phyloP scores from a whole-genome alignment of 2,113 vertebrate genomes.

The Maccullochella peelii region DNA sequence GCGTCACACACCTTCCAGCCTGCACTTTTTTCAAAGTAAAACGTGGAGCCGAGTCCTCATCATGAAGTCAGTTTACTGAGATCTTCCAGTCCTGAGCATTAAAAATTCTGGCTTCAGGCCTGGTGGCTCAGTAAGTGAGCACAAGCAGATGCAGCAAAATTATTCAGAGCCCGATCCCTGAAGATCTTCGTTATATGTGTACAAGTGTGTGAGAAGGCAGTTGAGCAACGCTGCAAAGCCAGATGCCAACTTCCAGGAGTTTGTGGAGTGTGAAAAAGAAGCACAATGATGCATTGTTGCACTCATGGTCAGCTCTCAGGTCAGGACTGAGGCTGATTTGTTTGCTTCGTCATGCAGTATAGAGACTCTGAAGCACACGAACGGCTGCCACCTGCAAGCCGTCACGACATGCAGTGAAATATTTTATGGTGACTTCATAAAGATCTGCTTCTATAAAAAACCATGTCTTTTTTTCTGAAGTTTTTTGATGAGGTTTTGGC shows the following conservation, averaged over 20 bases:
- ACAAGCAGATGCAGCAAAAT: slow-evolving; percentile 64
- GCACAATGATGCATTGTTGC: slow-evolving; percentile 58
- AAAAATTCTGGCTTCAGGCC: slow-evolving; percentile 33
- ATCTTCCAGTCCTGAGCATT: slow-evolving; percentile 3
- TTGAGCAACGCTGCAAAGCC: slow-evolving; percentile 1
- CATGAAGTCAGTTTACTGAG: background rate
- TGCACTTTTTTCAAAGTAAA: slow-evolving; percentile 13
- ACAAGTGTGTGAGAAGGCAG: slow-evolving; percentile 1
- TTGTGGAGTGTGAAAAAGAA: slow-evolving; percentile 56
- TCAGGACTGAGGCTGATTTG: slow-evolving; percentile 22
- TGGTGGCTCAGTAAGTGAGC: slow-evolving; percentile 9
- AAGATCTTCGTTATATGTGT: slow-evolving; percentile 42
- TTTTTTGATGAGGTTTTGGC: slow-evolving; percentile 43
- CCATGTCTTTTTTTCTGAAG: background rate
- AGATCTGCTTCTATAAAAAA: slow-evolving; percentile 29
- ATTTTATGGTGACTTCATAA: slow-evolving; percentile 38
- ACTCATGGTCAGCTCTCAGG: slow-evolving; percentile 23
- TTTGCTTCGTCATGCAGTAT: slow-evolving; percentile 31
- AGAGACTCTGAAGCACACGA: slow-evolving; percentile 10
- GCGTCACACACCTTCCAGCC: slow-evolving; percentile 1
- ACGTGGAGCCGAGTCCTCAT: background rate
- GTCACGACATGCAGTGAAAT: slow-evolving; percentile 23
- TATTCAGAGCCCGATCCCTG: slow-evolving; percentile 37
- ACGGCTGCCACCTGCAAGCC: slow-evolving; percentile 56
- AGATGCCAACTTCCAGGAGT: slow-evolving; percentile 61